These are phyloP conservation scores for Mallotus villosus DNA, from an alignment of 2,797 vertebrate species.

Conservation along the genomic window DNA sequence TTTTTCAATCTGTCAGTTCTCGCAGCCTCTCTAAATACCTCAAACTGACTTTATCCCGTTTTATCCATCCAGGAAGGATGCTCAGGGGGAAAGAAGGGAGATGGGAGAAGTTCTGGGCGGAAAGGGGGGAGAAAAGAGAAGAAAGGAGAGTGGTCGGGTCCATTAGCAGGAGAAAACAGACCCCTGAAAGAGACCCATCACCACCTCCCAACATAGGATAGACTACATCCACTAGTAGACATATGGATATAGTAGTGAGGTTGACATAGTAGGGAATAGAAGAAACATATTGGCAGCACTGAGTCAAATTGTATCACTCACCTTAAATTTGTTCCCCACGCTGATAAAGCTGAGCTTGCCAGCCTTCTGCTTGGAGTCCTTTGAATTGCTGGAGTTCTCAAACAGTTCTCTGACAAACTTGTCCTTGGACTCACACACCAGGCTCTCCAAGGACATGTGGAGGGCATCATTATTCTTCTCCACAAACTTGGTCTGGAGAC, in stretches of 20 bases:
- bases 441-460: conserved; percentile 96
- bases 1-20: conserved; percentile 46
- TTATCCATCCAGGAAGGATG: conserved; percentile 73
- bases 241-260: not conserved
- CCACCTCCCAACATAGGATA: not conserved
- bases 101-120: conserved; percentile 71
- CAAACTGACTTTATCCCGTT: conserved; percentile 65
- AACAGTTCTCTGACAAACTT: conserved; percentile 93
- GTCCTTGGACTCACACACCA: conserved; percentile 97
- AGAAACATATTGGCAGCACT: not conserved
- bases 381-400: conserved; percentile 88
- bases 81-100: conserved; percentile 75
- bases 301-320: conserved; percentile 57
- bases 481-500: conserved; percentile 89
- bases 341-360: conserved; percentile 98
- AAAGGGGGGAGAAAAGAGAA: conserved; percentile 50
- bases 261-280: not conserved
- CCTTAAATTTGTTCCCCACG: conserved; percentile 99
- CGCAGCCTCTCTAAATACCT: conserved; percentile 66
- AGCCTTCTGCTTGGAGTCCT: conserved; percentile 94
- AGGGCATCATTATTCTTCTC: conserved; percentile 99
- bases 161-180: not conserved
- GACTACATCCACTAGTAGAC: not conserved
- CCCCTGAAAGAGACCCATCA: not conserved
- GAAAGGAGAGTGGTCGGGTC: conserved; percentile 57